phyloP scores from a whole-genome alignment of 1,140 invertebrate genomes.

The Drosophila pseudoobscura region DNA sequence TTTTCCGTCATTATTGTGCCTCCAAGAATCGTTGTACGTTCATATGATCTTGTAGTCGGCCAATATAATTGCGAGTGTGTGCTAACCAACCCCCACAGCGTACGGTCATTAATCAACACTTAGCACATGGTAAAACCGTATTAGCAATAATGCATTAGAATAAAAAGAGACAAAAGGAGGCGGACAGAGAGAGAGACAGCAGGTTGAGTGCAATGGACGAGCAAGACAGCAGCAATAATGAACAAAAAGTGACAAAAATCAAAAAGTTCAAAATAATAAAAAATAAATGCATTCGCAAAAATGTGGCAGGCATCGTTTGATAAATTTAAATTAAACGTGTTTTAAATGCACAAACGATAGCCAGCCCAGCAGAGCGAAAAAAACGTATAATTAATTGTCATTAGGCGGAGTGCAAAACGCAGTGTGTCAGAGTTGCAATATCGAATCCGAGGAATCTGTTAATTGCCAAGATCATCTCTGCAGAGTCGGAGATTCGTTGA shows the following conservation, averaged over 20 bases:
- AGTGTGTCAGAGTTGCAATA: conserved; percentile 36
- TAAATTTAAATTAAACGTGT: conserved; percentile 78
- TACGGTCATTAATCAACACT: conserved; percentile 30
- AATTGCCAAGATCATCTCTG: conserved; percentile 3
- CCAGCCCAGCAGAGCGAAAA: conserved; percentile 12
- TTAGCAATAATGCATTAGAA: conserved; percentile 32
- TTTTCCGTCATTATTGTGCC: background rate
- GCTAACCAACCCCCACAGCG: conserved; percentile 3
- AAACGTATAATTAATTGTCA: conserved; percentile 57
- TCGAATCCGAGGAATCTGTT: conserved; percentile 15
- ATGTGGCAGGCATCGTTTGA: conserved; percentile 68
- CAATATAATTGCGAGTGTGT: conserved; percentile 9
- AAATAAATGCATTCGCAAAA: conserved; percentile 57
- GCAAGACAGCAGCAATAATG: conserved; percentile 10
- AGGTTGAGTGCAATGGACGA: conserved; percentile 55
- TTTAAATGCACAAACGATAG: conserved; percentile 66
- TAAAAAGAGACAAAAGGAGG: conserved; percentile 6
- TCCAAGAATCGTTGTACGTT: too few species aligned
- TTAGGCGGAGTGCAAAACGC: conserved; percentile 36
- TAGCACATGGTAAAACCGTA: conserved; percentile 47
- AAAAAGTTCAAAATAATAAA: conserved; percentile 71
- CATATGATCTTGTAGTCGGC: too few species aligned
- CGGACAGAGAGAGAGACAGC: conserved; percentile 1
- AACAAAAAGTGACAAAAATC: conserved; percentile 45
- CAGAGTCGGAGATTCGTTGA: conserved; percentile 17